A percentile compares a stretch with the other conserved stretches of the same genome.
phyloP scores from a whole-genome alignment of 2,888 invertebrate species.

The Laspeyria flexula region DNA sequence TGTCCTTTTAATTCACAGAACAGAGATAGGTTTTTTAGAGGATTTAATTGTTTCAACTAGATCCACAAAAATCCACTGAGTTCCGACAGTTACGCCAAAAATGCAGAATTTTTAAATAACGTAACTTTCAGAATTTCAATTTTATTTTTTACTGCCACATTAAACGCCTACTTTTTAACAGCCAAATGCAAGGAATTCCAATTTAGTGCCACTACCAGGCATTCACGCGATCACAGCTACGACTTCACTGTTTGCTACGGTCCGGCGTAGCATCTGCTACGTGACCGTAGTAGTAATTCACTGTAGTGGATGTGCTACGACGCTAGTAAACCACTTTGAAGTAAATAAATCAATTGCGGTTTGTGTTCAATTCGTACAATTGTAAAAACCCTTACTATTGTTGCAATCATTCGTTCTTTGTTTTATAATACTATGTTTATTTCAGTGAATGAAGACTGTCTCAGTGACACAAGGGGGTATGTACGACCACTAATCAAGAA shows the following conservation, averaged over 20 bases:
- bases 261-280: conserved; percentile 37
- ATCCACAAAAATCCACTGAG: too few relatives aligned
- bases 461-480: too few relatives aligned
- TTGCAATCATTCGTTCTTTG: too few relatives aligned
- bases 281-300: conserved; percentile 30
- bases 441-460: too few relatives aligned
- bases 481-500: too few relatives aligned
- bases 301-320: conserved; percentile 22
- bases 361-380: too few relatives aligned
- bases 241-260: conserved; percentile 26
- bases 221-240: conserved; percentile 22
- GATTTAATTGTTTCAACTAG: too few relatives aligned
- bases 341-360: background rate
- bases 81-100: too few relatives aligned
- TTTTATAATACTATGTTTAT: too few relatives aligned
- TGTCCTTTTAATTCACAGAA: too few relatives aligned
- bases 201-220: conserved; percentile 27
- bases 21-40: too few relatives aligned
- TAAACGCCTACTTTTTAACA: background rate
- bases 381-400: background rate
- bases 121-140: background rate
- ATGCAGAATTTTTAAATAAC: too few relatives aligned
- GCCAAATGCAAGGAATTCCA: conserved; percentile 32
- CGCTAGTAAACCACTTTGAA: background rate
- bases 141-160: background rate